A percentile compares a stretch with the other conserved stretches of the same genome.
phyloP scores from a whole-genome alignment of 53 echinoderm and acorn worm species.

The Astropecten irregularis region DNA sequence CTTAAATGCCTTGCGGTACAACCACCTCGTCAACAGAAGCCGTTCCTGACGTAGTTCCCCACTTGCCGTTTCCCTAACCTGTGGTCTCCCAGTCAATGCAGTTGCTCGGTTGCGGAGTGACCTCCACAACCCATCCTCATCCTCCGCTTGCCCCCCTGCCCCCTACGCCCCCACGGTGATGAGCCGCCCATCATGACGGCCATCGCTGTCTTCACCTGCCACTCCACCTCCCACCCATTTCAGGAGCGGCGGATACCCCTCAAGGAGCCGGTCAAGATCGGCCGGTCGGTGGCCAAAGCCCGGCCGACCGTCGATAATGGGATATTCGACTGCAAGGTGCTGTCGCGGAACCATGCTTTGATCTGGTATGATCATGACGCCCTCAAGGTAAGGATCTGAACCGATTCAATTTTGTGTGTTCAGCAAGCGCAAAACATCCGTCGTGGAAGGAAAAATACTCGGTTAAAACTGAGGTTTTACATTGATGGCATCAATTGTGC shows the following conservation, averaged over 20 bases:
- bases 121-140: not conserved
- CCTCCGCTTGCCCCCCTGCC: not conserved
- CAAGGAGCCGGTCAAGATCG: conserved; percentile 97
- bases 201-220: conserved; percentile 93
- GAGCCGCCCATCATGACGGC: conserved; percentile 85
- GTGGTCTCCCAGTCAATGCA: not conserved
- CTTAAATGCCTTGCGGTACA: no score
- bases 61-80: not conserved
- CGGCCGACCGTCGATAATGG: conserved; percentile 88
- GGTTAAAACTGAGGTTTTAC: no score
- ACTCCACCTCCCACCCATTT: conserved; percentile 97
- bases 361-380: conserved; percentile 85
- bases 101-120: not conserved
- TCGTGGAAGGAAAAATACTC: no score
- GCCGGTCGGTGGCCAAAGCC: conserved; percentile 95
- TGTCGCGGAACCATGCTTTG: conserved; percentile 95
- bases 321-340: conserved; percentile 98
- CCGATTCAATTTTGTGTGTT: no score
- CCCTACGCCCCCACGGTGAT: conserved; percentile 37
- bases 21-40: not conserved
- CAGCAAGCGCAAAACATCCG: no score
- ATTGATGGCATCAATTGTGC: no score
- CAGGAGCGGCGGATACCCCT: conserved; percentile 89
- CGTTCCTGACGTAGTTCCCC: not conserved
- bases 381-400: conserved; percentile 64